Evolutionary conservation across 2,113 vertebrate genomes (phyloP), one percentile per base, ranked within the genome.

Genomic region (Piprites chloris): DNA sequence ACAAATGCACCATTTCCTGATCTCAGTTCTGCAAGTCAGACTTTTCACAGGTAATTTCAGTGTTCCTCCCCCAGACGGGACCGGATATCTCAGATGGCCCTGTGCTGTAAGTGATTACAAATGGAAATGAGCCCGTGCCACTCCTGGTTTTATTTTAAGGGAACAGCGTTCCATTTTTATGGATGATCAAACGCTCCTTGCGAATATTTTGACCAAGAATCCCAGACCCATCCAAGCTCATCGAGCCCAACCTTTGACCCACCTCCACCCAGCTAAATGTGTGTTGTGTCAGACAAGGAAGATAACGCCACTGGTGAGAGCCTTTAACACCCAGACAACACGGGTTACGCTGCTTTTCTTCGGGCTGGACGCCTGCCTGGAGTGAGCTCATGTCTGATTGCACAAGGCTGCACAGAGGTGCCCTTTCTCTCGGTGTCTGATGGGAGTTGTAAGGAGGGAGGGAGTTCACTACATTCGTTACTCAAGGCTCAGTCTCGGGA

Each of bases 41-140:
- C 49, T 63, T 89, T 35, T 83, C n/a, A 46, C 3, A 2, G 20
- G 5, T 20, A 9, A 58, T 77, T 87, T 74, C 41, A 59, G 2
- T 11, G 7, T 42, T 58, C 17, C 26, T 23, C 12, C 9, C 9
- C 23, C 1, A 0, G 24, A 9, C 5, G 9, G 58, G 33, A 32
- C 5, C 21, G 49, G 14, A 3, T 42, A 6, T 10, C 5, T 37
- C 53, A 18, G 39, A 9, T 5, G 9, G 10, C 3, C 1, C 0
- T 9, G n/a, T 53, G 42, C 27, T 47, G 0, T 11, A 52, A 61
- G 27, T 2, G 32, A 20, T 16, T 44, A 39, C 4, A 67, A 88
- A 67, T n/a, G 16, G 19, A 63, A 82, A 75, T 39, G 2, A 58
- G 6, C 30, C 23, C 39, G 0, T 13, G 20, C 35, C 4, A 30